phyloP scores from a whole-genome alignment of 2,888 invertebrate genomes.

The Ernsta delagoae region DNA sequence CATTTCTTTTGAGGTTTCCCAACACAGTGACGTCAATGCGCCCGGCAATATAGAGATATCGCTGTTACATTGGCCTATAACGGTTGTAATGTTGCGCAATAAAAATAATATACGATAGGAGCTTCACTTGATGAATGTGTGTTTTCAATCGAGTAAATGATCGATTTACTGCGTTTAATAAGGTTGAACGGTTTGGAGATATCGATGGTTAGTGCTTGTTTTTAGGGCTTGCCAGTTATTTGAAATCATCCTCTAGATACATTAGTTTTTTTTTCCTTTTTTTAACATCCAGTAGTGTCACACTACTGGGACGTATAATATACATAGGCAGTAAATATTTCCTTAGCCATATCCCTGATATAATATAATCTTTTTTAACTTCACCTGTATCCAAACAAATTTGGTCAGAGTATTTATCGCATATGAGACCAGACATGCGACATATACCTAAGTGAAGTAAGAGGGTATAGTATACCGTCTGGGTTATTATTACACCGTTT shows the following conservation, averaged over 20 bases:
- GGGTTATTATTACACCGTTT: slow-evolving; percentile 69
- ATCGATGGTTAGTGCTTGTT: background rate
- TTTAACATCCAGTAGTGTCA: too few relatives aligned
- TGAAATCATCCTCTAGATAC: too few relatives aligned
- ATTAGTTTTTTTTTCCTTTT: too few relatives aligned
- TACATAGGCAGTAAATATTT: too few relatives aligned
- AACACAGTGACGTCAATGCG: slow-evolving; percentile 71
- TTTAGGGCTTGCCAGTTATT: background rate
- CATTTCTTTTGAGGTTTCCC: slow-evolving; percentile 67
- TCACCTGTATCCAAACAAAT: background rate
- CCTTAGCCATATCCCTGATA: too few relatives aligned
- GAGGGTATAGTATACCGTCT: slow-evolving; percentile 61
- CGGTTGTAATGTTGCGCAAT: slow-evolving; percentile 61
- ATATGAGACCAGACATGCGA: slow-evolving; percentile 38
- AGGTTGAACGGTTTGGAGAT: slow-evolving; percentile 9
- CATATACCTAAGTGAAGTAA: slow-evolving; percentile 41
- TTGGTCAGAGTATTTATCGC: slow-evolving; percentile 21
- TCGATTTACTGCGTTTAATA: slow-evolving; percentile 40
- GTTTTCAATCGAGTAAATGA: slow-evolving; percentile 38
- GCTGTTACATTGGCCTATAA: slow-evolving; percentile 50
- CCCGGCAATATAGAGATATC: slow-evolving; percentile 43
- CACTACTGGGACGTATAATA: too few relatives aligned
- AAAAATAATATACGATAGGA: slow-evolving; percentile 56
- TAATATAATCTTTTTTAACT: too few relatives aligned
- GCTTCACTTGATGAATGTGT: slow-evolving; percentile 38